Percentiles rank a stretch among this genome's conserved stretches.
Evolutionary conservation across 1,140 invertebrate species (phyloP).

Genomic region (Agrypnia vestita): DNA sequence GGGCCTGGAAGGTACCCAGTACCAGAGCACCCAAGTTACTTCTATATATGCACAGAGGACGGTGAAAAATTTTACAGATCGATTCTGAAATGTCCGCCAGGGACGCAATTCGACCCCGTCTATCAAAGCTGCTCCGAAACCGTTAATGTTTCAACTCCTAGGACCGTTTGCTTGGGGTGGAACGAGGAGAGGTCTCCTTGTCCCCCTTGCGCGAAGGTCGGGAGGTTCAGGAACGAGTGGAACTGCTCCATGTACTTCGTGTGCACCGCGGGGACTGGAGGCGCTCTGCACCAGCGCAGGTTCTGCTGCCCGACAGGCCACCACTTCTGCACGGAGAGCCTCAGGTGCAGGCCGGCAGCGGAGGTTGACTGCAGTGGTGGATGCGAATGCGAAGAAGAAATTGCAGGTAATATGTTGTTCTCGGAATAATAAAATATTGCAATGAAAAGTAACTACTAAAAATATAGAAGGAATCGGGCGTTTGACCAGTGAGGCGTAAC

Average conservation of each 20-base stretch:
- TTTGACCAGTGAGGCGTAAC: too few species aligned
- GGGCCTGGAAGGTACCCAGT: constrained; percentile 64
- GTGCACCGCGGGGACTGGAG: constrained; percentile 63
- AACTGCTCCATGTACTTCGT: constrained; percentile 67
- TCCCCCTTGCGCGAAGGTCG: constrained; percentile 63
- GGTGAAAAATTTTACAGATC: constrained; percentile 55
- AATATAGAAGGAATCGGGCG: too few species aligned
- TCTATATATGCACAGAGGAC: constrained; percentile 65
- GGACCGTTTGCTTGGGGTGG: constrained; percentile 48
- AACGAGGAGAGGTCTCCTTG: constrained; percentile 62
- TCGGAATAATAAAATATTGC: too few species aligned
- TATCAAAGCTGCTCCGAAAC: constrained; percentile 61
- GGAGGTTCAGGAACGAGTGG: constrained; percentile 64
- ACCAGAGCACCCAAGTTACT: constrained; percentile 62
- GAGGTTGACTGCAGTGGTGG: constrained; percentile 50
- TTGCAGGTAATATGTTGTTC: neutral
- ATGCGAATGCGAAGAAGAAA: neutral
- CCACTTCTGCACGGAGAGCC: constrained; percentile 41
- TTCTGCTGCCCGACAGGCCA: constrained; percentile 61
- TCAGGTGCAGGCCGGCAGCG: constrained; percentile 48
- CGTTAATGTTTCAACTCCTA: constrained; percentile 62
- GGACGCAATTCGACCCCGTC: constrained; percentile 63
- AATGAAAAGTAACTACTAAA: too few species aligned
- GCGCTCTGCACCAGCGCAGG: constrained; percentile 65
- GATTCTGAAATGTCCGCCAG: constrained; percentile 63